Conservation (phyloP, 2,113 vertebrate species). For the Girardinichthys multiradiatus region DNA sequence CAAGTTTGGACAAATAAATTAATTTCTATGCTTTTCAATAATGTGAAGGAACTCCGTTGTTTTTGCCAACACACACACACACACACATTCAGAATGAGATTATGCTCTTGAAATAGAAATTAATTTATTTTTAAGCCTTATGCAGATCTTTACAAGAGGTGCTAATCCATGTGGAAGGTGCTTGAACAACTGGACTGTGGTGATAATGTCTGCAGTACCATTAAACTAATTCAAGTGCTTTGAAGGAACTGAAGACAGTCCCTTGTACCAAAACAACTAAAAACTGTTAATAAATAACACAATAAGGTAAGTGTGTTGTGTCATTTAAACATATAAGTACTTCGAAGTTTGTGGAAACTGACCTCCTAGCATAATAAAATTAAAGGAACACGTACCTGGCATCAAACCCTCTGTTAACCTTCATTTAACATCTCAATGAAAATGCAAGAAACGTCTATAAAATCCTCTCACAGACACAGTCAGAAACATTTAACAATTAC, state of each 20-base stretch:
- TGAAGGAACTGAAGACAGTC: slow-evolving; percentile 29
- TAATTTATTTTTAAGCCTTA: not conserved
- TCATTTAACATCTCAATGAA: slow-evolving; percentile 40
- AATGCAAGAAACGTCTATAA: slow-evolving; percentile 56
- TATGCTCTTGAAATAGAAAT: not conserved
- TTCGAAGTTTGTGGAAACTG: slow-evolving; percentile 41
- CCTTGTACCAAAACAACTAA: slow-evolving; percentile 62
- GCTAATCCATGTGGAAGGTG: slow-evolving; percentile 1
- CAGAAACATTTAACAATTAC: slow-evolving; percentile 51
- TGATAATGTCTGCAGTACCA: slow-evolving; percentile 65
- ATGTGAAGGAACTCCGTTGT: not conserved
- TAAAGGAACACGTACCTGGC: slow-evolving; percentile 54
- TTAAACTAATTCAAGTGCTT: slow-evolving; percentile 69
- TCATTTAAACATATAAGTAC: slow-evolving; percentile 25
- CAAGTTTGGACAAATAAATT: not conserved
- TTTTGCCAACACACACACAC: not conserved
- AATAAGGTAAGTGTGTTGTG: slow-evolving; percentile 19
- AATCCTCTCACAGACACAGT: slow-evolving; percentile 54
- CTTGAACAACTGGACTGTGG: slow-evolving; percentile 13
- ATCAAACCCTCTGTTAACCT: slow-evolving; percentile 12
- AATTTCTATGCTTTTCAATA: not conserved
- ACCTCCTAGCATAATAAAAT: slow-evolving; percentile 22
- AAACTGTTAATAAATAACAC: slow-evolving; percentile 8
- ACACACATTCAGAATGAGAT: not conserved
- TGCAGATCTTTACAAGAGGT: not conserved